Evolutionary conservation across 2,113 vertebrate species (phyloP), one percentile per base, ranked within the genome.

Genomic region (Erpornis zantholeuca): DNA sequence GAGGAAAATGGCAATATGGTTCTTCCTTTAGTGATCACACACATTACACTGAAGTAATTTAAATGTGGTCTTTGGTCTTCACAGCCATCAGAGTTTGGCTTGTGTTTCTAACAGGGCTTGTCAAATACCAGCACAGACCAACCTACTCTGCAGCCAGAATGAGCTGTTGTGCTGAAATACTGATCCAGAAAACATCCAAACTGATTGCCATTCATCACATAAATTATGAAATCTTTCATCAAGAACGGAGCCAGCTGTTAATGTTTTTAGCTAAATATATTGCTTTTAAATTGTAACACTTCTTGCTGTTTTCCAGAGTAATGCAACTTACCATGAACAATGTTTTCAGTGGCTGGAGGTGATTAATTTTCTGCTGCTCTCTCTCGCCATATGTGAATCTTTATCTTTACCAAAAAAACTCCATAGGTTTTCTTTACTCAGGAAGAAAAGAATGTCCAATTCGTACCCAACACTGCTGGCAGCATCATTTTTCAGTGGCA

Each of bases 201-300:
- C 73, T 83, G 57, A 70, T 90, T 83, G 76, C 47, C 75, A 25
- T 83, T 93, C 68, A 56, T 83, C 63, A 88, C 29, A 49, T 60
- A 88, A 86, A 84, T 95, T 71, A 91, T 70, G 89, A 75, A 91
- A n/a, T 25, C 38, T 84, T 86, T 81, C 72, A 94, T 60, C 82
- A 93, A 71, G 64, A 91, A 47, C 75, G 49, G 50, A 88, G 66
- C 36, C 87, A 94, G 66, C 54, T 93, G 82, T 65, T 88, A 50
- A 59, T 65, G 27, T 7, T 68, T 80, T 86, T 45, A 72, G 65
- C 61, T 64, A 47, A 80, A 66, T 83, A 66, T 54, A 83, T 65
- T 61, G 4, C 80, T 83, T 65, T 88, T 56, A 70, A 85, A 47
- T 70, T 24, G 18, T 42, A 72, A 14, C 17, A 28, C 24, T 80